phyloP scores from a whole-genome alignment of 2,113 vertebrate species.

The Hippocampus zosterae region DNA sequence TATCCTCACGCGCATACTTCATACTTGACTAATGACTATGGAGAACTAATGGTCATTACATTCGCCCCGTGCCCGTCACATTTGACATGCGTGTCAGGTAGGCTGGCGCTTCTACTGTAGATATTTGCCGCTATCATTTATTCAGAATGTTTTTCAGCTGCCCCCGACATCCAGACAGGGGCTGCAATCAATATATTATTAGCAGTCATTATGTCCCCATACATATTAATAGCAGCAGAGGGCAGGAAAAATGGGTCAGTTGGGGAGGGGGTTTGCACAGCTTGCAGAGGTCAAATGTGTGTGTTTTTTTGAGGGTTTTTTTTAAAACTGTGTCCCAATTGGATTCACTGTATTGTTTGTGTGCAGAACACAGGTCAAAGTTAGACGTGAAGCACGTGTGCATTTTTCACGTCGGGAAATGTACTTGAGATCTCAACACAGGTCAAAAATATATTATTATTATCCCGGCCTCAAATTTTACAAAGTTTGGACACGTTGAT shows the following conservation, averaged over 20 bases:
- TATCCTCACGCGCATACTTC: conserved; percentile 15
- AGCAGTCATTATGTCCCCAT: conserved; percentile 53
- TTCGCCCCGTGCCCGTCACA: conserved; percentile 38
- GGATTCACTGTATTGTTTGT: neutral
- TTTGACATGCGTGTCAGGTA: conserved; percentile 42
- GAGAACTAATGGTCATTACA: conserved; percentile 44
- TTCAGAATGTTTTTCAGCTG: conserved; percentile 58
- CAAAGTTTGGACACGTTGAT: no score
- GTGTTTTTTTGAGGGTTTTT: neutral
- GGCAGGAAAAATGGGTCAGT: neutral
- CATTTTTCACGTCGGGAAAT: neutral
- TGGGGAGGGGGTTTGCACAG: conserved; percentile 22
- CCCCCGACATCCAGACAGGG: conserved; percentile 47
- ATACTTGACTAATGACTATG: conserved; percentile 15
- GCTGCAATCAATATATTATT: conserved; percentile 67
- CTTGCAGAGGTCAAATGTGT: conserved; percentile 23
- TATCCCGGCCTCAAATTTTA: no score
- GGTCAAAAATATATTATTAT: no score
- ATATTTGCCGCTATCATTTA: conserved; percentile 40
- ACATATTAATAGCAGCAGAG: conserved; percentile 54
- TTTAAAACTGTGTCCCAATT: conserved; percentile 15
- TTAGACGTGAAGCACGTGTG: neutral
- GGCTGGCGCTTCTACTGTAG: conserved; percentile 29
- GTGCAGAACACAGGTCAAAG: neutral
- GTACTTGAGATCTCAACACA: no score